Percentiles rank a stretch among this genome's conserved stretches.
Conservation (phyloP, 30 jellyfish, hydroid and myxozoan genomes). For the Aurelia coerulea region DNA sequence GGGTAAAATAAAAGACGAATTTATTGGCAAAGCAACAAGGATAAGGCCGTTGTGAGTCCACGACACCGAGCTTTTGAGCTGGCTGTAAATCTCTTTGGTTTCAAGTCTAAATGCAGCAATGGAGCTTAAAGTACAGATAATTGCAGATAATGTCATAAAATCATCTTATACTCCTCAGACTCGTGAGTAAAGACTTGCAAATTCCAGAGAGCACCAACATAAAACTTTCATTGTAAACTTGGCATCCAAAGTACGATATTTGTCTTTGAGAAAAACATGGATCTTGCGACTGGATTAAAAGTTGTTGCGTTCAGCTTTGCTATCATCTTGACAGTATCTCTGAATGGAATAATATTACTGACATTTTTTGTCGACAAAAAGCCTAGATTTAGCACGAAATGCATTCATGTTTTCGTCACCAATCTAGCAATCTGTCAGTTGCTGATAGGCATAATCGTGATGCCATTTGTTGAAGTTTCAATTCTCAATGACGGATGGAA, state of each 20-base stretch:
- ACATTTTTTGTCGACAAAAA: slow-evolving; percentile 32
- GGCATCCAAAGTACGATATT: background rate
- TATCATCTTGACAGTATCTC: slow-evolving; percentile 37
- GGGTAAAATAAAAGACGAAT: too few species aligned
- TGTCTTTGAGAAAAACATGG: slow-evolving; percentile 21
- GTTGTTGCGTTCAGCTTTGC: slow-evolving; percentile 48
- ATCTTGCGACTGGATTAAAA: slow-evolving; percentile 24
- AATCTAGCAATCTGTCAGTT: slow-evolving; percentile 75
- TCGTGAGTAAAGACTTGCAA: too few species aligned
- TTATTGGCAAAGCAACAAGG: too few species aligned
- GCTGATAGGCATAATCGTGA: slow-evolving; percentile 62
- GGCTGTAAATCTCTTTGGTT: too few species aligned
- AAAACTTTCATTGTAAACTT: background rate
- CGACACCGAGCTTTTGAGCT: too few species aligned
- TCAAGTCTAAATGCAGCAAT: too few species aligned
- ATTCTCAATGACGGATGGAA: slow-evolving; percentile 58
- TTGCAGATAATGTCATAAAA: too few species aligned
- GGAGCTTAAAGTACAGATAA: too few species aligned
- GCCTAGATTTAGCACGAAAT: slow-evolving; percentile 45
- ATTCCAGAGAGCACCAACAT: too few species aligned
- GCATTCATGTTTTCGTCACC: slow-evolving; percentile 57
- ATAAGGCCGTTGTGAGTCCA: too few species aligned
- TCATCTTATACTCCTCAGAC: too few species aligned
- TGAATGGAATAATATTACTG: slow-evolving; percentile 38
- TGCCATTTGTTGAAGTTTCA: slow-evolving; percentile 69